phyloP scores from a whole-genome alignment of 2,113 vertebrate species.

The Colius striatus region DNA sequence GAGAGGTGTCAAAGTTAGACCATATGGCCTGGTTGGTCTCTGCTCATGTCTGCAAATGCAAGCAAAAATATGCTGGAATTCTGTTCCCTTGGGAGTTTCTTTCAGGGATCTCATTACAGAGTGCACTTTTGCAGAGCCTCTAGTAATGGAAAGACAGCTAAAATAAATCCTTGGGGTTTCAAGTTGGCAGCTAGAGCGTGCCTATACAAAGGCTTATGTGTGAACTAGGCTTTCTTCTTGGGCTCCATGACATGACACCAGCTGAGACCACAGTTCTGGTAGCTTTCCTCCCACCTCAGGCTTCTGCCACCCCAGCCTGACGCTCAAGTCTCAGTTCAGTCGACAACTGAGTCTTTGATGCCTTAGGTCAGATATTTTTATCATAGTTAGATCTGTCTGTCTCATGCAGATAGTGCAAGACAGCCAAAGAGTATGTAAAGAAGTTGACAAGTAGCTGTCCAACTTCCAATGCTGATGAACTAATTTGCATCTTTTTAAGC shows the following conservation, averaged over 20 bases:
- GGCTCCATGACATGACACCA: not conserved
- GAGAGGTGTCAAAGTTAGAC: not conserved
- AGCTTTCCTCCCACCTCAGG: not conserved
- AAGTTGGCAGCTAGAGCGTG: not conserved
- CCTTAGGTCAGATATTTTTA: not conserved
- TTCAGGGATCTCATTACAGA: not conserved
- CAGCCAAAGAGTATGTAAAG: not conserved
- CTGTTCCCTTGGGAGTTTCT: conserved; percentile 8
- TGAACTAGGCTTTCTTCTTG: not conserved
- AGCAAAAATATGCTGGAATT: not conserved
- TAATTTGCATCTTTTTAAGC: not conserved
- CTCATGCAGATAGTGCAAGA: not conserved
- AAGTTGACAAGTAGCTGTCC: not conserved
- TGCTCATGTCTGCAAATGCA: not conserved
- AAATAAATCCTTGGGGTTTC: conserved; percentile 23
- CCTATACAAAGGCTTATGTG: not conserved
- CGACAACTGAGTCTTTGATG: not conserved
- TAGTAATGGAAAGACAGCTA: not conserved
- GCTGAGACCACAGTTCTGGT: not conserved
- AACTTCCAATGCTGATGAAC: not conserved
- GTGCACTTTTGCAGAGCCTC: not conserved
- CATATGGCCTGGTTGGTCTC: not conserved
- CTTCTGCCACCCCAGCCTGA: not conserved
- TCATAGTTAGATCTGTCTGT: not conserved
- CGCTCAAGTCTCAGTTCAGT: not conserved